Evolutionary conservation across 2,113 vertebrate species (phyloP).

Genomic region (Pica pica): DNA sequence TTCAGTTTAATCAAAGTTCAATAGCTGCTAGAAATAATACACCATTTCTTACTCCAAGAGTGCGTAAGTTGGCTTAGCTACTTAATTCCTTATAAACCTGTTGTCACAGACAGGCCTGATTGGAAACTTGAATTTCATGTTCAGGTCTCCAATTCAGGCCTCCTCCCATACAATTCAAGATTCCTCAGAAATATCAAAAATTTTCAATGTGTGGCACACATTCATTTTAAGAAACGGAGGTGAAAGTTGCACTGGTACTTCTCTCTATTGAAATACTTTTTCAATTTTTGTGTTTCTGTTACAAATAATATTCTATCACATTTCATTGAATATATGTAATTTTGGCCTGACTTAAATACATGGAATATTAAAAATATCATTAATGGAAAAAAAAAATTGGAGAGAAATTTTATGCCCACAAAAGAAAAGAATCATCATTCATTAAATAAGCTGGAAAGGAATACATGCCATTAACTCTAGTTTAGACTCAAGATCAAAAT

Average conservation of each 20-base stretch:
- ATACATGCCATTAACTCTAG: neutral
- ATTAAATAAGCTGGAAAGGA: neutral
- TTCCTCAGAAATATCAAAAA: neutral
- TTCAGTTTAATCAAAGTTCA: neutral
- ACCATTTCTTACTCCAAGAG: neutral
- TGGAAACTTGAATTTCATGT: neutral
- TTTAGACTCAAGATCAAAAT: neutral
- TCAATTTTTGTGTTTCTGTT: neutral
- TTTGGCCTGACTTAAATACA: neutral
- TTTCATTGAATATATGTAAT: neutral
- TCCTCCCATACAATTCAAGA: neutral
- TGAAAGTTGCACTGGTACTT: neutral
- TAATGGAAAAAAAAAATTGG: neutral
- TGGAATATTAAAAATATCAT: neutral
- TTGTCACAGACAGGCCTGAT: neutral
- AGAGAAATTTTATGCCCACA: fast-evolving
- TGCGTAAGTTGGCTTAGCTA: neutral
- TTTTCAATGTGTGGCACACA: neutral
- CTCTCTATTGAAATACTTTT: neutral
- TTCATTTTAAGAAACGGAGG: neutral
- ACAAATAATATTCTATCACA: neutral
- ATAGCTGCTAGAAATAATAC: neutral
- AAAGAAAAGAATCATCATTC: neutral
- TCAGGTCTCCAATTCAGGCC: neutral
- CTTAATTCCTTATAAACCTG: neutral